Evolutionary conservation across 1,140 invertebrate genomes (phyloP).

Genomic region (Pygmarrhopalites habei): DNA sequence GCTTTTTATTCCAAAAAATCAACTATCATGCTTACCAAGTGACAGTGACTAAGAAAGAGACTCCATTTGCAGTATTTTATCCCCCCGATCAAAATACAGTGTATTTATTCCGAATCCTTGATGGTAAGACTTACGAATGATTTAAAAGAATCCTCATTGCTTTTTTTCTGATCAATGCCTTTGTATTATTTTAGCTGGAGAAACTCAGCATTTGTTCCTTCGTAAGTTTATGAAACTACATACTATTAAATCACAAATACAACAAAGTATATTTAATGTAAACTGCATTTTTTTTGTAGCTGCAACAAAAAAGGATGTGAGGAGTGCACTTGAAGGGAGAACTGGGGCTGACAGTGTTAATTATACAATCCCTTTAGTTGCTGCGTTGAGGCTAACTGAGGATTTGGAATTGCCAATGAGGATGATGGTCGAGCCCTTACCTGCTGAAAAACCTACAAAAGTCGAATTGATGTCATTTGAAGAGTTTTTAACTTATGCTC

Average conservation of each 20-base stretch:
- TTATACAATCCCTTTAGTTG: conserved; percentile 7
- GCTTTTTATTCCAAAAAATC: conserved; percentile 26
- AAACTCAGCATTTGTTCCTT: too few relatives aligned
- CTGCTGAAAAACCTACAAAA: conserved; percentile 1
- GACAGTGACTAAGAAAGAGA: conserved; percentile 7
- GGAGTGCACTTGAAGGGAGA: background rate
- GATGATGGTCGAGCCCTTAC: background rate
- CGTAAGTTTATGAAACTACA: too few relatives aligned
- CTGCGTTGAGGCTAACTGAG: background rate
- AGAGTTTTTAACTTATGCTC: background rate
- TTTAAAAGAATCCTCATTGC: too few relatives aligned
- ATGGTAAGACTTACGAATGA: too few relatives aligned
- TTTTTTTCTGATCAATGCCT: too few relatives aligned
- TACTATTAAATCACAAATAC: too few relatives aligned
- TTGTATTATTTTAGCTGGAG: too few relatives aligned
- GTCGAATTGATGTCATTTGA: conserved; percentile 6
- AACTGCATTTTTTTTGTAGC: conserved; percentile 10
- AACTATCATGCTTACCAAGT: conserved; percentile 15
- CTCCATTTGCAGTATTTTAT: conserved; percentile 28
- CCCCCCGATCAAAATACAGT: background rate
- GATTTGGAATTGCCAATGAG: background rate
- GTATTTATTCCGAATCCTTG: conserved; percentile 7
- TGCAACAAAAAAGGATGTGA: conserved; percentile 7
- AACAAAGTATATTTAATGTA: too few relatives aligned
- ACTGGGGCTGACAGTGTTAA: conserved; percentile 5